These are phyloP conservation scores for Paedocypris micromegethes DNA, from an alignment of 2,797 vertebrate species.

Conservation along the genomic window DNA sequence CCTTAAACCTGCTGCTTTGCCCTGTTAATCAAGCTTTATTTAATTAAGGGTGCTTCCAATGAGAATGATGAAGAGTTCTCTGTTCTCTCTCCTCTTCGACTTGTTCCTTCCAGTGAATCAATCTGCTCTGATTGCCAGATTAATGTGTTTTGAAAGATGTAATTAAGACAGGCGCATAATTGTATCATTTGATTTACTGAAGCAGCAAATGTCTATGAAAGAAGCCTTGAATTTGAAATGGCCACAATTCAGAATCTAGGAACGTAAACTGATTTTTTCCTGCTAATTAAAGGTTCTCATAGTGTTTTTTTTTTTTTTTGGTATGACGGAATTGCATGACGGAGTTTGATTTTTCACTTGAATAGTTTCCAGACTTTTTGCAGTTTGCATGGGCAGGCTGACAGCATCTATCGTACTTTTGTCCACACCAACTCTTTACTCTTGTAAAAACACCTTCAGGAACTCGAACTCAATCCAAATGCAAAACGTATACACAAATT, in stretches of 20 bases:
- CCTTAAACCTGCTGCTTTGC: not conserved
- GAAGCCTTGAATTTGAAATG: constrained; percentile 57
- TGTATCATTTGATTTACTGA: constrained; percentile 59
- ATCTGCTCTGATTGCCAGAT: constrained; percentile 50
- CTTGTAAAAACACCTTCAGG: no score
- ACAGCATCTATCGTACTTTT: no score
- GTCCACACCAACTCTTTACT: no score
- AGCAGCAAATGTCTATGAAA: constrained; percentile 52
- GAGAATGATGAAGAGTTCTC: constrained; percentile 51
- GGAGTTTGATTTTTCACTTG: no score
- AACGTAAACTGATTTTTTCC: constrained; percentile 20
- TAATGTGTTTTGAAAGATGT: constrained; percentile 57
- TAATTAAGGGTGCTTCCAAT: constrained; percentile 51
- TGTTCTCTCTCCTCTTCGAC: constrained; percentile 40
- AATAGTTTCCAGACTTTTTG: no score
- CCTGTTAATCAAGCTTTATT: constrained; percentile 34
- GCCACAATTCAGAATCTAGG: constrained; percentile 19
- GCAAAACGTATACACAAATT: no score
- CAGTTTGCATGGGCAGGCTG: no score
- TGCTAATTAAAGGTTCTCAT: no score
- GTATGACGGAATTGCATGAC: no score
- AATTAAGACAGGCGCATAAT: constrained; percentile 60
- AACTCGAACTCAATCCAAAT: no score
- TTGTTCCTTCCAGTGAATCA: constrained; percentile 32
- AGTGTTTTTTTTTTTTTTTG: no score